phyloP scores from a whole-genome alignment of 2,113 vertebrate species.

The Psettodes erumei region DNA sequence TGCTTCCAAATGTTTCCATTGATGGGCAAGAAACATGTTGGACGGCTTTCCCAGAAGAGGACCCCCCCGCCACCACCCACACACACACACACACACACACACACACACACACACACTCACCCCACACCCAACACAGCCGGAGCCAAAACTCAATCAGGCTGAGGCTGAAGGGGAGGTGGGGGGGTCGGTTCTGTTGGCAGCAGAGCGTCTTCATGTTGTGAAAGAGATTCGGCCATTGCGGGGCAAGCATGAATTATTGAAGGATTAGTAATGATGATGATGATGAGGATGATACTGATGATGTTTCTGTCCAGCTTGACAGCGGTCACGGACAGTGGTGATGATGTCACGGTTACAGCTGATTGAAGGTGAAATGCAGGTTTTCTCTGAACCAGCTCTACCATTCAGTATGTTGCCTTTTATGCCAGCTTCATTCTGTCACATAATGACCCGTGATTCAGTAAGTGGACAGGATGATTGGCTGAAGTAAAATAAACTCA shows the following conservation, averaged over 20 bases:
- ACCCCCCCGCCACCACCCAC: too few relatives aligned
- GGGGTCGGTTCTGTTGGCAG: slow-evolving; percentile 12
- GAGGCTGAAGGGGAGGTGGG: neutral
- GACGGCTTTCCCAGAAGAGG: slow-evolving; percentile 36
- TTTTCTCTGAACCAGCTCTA: neutral
- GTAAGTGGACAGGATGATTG: slow-evolving; percentile 1
- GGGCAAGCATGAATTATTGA: slow-evolving; percentile 40
- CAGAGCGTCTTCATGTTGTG: neutral
- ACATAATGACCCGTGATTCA: slow-evolving; percentile 48
- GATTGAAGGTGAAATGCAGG: too few relatives aligned
- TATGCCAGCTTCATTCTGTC: slow-evolving; percentile 22
- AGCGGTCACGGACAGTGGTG: neutral
- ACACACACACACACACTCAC: too few relatives aligned
- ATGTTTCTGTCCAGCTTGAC: slow-evolving; percentile 1
- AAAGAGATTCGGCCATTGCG: neutral
- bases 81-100: too few relatives aligned
- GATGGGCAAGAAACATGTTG: slow-evolving; percentile 57
- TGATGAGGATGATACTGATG: slow-evolving; percentile 4
- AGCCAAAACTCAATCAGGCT: slow-evolving; percentile 54
- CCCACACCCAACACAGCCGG: slow-evolving; percentile 24
- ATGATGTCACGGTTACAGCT: slow-evolving; percentile 5
- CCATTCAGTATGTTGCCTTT: slow-evolving; percentile 2
- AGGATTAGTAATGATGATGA: slow-evolving; percentile 22
- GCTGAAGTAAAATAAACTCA: too few relatives aligned
- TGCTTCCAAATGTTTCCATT: slow-evolving; percentile 64